A percentile compares a stretch with the other conserved stretches of the same genome.
These are phyloP conservation scores for Coelogynopora nodosa DNA, from an alignment of 2,888 invertebrate genomes.

Conservation along the genomic window DNA sequence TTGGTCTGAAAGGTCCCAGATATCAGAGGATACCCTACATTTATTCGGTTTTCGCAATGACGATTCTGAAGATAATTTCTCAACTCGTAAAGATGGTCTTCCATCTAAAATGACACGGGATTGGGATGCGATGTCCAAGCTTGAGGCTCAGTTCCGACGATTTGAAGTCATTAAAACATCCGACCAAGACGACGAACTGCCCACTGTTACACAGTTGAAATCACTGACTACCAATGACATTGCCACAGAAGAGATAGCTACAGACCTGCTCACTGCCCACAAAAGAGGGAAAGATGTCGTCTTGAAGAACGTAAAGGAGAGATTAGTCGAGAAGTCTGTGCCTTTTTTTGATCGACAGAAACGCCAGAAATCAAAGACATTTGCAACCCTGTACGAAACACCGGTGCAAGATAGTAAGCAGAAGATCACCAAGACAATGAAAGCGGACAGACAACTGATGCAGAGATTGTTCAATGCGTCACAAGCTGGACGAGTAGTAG, in stretches of 20 bases:
- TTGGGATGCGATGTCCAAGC: not conserved
- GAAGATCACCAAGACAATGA: conserved; percentile 16
- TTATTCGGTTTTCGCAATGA: not conserved
- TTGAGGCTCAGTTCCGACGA: not conserved
- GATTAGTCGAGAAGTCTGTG: conserved; percentile 25
- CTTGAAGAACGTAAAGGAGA: not conserved
- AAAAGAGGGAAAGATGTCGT: conserved; percentile 12
- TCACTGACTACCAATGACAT: not conserved
- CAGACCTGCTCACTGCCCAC: not conserved
- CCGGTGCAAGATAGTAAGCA: conserved; percentile 27
- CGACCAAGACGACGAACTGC: not conserved
- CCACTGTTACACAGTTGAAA: not conserved
- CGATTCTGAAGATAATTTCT: not conserved
- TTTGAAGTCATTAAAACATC: not conserved
- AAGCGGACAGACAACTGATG: not conserved
- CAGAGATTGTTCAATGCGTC: not conserved
- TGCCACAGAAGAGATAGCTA: not conserved
- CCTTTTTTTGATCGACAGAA: not conserved
- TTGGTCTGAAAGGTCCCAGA: not conserved
- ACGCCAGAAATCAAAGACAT: not conserved
- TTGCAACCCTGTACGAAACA: conserved; percentile 13
- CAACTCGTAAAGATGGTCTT: not conserved
- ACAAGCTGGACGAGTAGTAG: not conserved
- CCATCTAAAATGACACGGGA: not conserved
- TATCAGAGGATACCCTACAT: not conserved